phyloP scores from a whole-genome alignment of 2,888 invertebrate species.

The Acanthopleura granulata region DNA sequence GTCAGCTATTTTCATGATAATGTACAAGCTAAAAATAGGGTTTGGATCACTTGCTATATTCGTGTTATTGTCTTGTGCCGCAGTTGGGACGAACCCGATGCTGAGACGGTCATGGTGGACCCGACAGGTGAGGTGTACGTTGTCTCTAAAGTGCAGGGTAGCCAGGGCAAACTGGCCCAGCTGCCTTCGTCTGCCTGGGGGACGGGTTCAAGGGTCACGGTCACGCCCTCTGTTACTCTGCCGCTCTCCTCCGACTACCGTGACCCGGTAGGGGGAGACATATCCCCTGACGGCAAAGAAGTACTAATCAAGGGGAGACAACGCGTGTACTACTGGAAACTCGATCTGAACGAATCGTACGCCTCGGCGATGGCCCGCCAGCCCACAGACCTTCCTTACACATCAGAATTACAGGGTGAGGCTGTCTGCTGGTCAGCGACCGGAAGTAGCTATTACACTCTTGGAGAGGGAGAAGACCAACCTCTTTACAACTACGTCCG shows the following conservation, averaged over 20 bases:
- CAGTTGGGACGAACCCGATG: slow-evolving; percentile 38
- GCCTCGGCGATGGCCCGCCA: not conserved
- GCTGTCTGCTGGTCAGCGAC: slow-evolving; percentile 25
- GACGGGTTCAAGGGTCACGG: slow-evolving; percentile 14
- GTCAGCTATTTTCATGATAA: too few relatives aligned
- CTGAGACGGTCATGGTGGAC: slow-evolving; percentile 40
- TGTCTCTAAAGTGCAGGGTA: slow-evolving; percentile 33
- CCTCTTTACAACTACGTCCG: slow-evolving; percentile 8
- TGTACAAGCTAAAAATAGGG: too few relatives aligned
- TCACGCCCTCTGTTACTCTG: slow-evolving; percentile 5
- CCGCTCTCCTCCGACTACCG: slow-evolving; percentile 15
- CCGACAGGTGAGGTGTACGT: slow-evolving; percentile 36
- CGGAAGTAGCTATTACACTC: slow-evolving; percentile 27
- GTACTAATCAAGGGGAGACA: slow-evolving; percentile 29
- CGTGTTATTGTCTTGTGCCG: too few relatives aligned
- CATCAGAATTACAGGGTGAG: slow-evolving; percentile 22
- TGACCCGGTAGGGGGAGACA: slow-evolving; percentile 31
- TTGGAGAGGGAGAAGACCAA: slow-evolving; percentile 25
- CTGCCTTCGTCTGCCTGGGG: slow-evolving; percentile 36
- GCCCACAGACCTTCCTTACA: not conserved
- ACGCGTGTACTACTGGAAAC: slow-evolving; percentile 30
- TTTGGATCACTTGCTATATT: too few relatives aligned
- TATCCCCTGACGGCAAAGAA: slow-evolving; percentile 29
- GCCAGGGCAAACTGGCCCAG: slow-evolving; percentile 30
- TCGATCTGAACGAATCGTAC: slow-evolving; percentile 16